Conservation (phyloP, 2,113 vertebrate genomes). For the Lanius ludovicianus region DNA sequence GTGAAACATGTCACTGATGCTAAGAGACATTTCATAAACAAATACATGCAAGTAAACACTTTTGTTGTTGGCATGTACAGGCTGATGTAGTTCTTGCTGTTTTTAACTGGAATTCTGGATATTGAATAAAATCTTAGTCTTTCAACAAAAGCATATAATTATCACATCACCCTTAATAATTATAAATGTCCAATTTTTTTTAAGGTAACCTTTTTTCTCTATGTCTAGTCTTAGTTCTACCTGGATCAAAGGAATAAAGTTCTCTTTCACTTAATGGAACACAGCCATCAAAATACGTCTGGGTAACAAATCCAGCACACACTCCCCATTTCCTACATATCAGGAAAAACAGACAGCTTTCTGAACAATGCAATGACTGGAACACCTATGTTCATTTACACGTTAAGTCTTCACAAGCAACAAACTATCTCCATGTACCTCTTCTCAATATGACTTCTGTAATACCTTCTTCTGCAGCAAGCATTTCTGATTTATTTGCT, state of each 20-base stretch:
- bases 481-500: background rate
- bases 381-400: background rate
- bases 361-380: background rate
- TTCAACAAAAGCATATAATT: background rate
- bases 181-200: background rate
- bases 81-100: background rate
- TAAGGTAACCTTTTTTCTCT: background rate
- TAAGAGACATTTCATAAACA: background rate
- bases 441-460: background rate
- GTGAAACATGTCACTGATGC: background rate
- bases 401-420: background rate
- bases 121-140: background rate
- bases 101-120: background rate
- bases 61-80: background rate
- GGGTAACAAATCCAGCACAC: background rate
- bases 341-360: background rate
- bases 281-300: background rate
- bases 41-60: background rate
- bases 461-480: background rate
- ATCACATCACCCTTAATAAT: background rate
- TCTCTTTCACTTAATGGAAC: background rate
- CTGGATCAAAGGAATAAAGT: background rate
- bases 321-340: background rate
- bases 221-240: background rate
- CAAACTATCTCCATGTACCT: background rate